These are phyloP conservation scores for Takifugu rubripes DNA, from an alignment of 2,797 vertebrate species.

Conservation along the genomic window DNA sequence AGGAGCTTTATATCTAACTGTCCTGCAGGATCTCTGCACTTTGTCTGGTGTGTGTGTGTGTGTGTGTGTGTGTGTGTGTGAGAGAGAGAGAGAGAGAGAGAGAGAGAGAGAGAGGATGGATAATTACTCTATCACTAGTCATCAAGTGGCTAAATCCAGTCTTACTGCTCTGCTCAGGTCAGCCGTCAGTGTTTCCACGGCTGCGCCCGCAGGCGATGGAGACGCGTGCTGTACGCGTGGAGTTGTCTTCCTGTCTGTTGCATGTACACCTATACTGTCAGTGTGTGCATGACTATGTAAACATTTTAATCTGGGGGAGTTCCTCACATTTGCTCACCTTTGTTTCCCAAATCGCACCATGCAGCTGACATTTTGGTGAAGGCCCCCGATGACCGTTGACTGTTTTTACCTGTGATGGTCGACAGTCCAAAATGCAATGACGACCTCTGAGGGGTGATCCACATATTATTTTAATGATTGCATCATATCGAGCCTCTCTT, in stretches of 20 bases:
- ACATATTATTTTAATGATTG: constrained; percentile 16
- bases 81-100: not conserved
- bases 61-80: constrained; percentile 8
- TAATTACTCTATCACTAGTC: constrained; percentile 9
- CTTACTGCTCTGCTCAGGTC: too few species aligned
- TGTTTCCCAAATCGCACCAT: not conserved
- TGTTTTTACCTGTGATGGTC: constrained; percentile 24
- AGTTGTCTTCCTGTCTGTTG: constrained; percentile 48
- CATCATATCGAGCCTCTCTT: constrained; percentile 11
- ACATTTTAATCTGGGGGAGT: constrained; percentile 23
- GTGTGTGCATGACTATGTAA: constrained; percentile 56
- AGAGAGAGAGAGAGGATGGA: not conserved
- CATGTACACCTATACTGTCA: constrained; percentile 43
- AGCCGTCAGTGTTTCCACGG: too few species aligned
- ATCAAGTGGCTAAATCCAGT: not conserved
- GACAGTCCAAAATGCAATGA: constrained; percentile 25
- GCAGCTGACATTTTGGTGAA: not conserved
- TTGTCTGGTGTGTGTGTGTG: constrained; percentile 21
- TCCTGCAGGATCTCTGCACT: constrained; percentile 47
- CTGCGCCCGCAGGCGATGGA: not conserved
- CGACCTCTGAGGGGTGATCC: constrained; percentile 15
- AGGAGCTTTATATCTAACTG: constrained; percentile 49
- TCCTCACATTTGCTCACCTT: constrained; percentile 9
- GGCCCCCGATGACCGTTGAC: constrained; percentile 54
- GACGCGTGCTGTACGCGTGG: constrained; percentile 22